Conservation (phyloP, 1,140 invertebrate species). For the Uloborus diversus region DNA sequence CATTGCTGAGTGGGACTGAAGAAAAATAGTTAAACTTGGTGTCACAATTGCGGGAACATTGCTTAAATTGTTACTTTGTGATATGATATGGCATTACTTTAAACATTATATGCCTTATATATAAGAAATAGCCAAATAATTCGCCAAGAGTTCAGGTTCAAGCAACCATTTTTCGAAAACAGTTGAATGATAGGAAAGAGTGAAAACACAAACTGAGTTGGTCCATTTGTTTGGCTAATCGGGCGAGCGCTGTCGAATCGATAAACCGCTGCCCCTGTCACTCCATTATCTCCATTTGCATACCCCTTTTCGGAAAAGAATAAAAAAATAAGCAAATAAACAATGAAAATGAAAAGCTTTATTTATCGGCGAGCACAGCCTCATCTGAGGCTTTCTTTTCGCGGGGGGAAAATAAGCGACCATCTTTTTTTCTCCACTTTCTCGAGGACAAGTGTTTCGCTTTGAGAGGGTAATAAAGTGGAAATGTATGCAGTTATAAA, state of each 20-base stretch:
- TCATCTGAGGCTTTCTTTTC: background rate
- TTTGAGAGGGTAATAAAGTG: slow-evolving; percentile 42
- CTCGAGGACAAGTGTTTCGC: slow-evolving; percentile 34
- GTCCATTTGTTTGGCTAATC: slow-evolving; percentile 52
- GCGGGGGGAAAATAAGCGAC: background rate
- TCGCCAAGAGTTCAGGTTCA: too few relatives aligned
- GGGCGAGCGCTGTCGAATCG: slow-evolving; percentile 30
- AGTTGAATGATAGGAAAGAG: background rate
- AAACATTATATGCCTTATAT: too few relatives aligned
- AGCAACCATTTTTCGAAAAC: background rate
- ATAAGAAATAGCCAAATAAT: background rate
- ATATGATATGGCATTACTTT: too few relatives aligned
- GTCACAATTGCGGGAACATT: too few relatives aligned
- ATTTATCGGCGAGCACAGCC: slow-evolving; percentile 36
- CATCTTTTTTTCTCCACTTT: slow-evolving; percentile 15
- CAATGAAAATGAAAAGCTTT: background rate
- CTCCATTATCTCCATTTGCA: slow-evolving; percentile 55
- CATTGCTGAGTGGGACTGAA: too few relatives aligned
- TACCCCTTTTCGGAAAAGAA: slow-evolving; percentile 25
- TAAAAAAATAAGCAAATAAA: slow-evolving; percentile 30
- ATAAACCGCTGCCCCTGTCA: slow-evolving; percentile 54
- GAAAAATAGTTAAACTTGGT: too few relatives aligned
- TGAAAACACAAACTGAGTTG: slow-evolving; percentile 13
- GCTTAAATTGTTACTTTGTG: too few relatives aligned
- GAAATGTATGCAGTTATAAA: background rate